phyloP scores from a whole-genome alignment of 2,113 vertebrate species.

The Tenebrosternarchus preto region DNA sequence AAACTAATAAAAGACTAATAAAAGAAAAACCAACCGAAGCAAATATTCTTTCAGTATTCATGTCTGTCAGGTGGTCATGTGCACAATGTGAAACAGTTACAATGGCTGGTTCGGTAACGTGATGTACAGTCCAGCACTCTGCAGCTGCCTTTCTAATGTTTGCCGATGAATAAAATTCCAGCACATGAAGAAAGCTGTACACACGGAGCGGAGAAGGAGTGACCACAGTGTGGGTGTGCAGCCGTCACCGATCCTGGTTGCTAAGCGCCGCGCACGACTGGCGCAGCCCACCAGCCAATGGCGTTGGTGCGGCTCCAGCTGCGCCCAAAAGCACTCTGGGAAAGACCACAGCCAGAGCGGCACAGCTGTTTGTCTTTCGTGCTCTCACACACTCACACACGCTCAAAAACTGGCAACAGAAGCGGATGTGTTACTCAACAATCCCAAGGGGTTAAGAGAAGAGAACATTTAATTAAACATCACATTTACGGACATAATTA shows the following conservation, averaged over 20 bases:
- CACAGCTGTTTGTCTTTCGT: neutral
- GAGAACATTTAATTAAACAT: conserved; percentile 27
- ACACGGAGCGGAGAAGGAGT: neutral
- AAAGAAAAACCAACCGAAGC: too few species aligned
- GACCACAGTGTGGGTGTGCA: too few species aligned
- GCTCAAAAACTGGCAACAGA: neutral
- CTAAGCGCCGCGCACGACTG: neutral
- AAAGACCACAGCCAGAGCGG: conserved; percentile 5
- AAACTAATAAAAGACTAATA: too few species aligned
- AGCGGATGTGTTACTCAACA: conserved; percentile 4
- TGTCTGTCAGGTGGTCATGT: too few species aligned
- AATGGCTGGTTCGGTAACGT: too few species aligned
- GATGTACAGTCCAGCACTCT: too few species aligned
- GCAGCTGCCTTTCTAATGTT: too few species aligned
- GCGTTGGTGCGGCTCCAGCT: neutral
- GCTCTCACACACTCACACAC: too few species aligned
- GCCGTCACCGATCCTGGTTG: conserved; percentile 9
- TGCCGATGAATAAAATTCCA: neutral
- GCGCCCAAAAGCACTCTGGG: conserved; percentile 12
- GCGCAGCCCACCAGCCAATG: conserved; percentile 3
- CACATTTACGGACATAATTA: conserved; percentile 28
- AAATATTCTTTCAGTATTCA: too few species aligned
- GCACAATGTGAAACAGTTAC: too few species aligned
- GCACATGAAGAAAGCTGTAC: neutral
- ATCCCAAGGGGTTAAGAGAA: conserved; percentile 11